Percentiles rank a stretch among this genome's conserved stretches.
Conservation (phyloP, 2,113 vertebrate genomes). For the Oxygymnocypris stewartii region DNA sequence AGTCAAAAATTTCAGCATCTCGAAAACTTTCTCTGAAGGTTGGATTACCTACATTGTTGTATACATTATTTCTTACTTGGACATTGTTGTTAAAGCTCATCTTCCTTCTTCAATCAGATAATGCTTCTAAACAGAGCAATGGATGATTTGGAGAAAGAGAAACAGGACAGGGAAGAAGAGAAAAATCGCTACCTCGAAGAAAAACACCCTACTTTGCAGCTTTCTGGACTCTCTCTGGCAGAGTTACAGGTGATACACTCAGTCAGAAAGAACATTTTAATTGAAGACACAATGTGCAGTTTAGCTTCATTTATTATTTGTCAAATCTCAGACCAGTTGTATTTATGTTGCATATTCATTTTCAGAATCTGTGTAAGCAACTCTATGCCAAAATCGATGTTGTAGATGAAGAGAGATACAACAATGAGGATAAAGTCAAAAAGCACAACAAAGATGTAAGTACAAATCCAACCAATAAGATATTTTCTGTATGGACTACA, state of each 20-base stretch:
- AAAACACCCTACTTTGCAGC: slow-evolving; percentile 66
- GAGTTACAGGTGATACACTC: slow-evolving; percentile 69
- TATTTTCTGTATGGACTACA: neutral
- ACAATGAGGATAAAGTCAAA: slow-evolving; percentile 74
- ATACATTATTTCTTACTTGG: neutral
- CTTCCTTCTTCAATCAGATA: slow-evolving; percentile 49
- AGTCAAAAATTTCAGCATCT: slow-evolving; percentile 88
- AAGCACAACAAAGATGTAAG: slow-evolving; percentile 77
- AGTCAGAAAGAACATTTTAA: neutral
- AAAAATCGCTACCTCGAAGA: slow-evolving; percentile 66
- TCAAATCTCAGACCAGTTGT: neutral
- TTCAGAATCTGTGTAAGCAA: slow-evolving; percentile 76
- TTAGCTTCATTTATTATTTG: neutral
- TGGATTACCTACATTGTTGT: neutral
- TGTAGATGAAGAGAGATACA: slow-evolving; percentile 79
- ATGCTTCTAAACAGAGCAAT: slow-evolving; percentile 72
- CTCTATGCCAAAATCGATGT: slow-evolving; percentile 70
- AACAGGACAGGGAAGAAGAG: slow-evolving; percentile 69
- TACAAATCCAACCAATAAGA: neutral
- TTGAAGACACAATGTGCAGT: neutral
- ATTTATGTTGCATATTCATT: slow-evolving; percentile 14
- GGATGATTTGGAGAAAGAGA: slow-evolving; percentile 74
- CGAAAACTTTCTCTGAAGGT: slow-evolving; percentile 89
- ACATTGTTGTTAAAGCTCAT: neutral
- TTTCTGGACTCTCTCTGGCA: slow-evolving; percentile 64